Evolutionary conservation across 2,113 vertebrate species (phyloP).

Genomic region (Xenopus borealis): DNA sequence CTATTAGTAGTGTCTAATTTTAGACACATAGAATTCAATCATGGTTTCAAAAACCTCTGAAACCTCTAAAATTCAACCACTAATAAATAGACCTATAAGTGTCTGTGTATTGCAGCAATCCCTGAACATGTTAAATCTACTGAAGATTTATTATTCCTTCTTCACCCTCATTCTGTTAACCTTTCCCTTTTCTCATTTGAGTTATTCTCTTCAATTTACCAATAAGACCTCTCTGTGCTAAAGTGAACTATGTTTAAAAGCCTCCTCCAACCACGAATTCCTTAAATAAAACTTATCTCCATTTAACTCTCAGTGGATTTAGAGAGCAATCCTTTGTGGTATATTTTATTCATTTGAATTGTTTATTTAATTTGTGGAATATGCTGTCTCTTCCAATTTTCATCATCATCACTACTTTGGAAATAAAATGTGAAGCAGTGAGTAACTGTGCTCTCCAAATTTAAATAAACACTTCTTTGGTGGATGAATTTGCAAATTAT

Average conservation of each 20-base stretch:
- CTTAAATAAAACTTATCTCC: not conserved
- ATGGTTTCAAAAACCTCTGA: too few species aligned
- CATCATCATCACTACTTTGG: not conserved
- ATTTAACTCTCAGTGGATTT: not conserved
- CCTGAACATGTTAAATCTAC: too few species aligned
- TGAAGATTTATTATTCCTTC: too few species aligned
- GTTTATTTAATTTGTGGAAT: not conserved
- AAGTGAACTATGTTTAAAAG: not conserved
- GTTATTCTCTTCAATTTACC: too few species aligned
- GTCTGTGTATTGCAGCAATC: too few species aligned
- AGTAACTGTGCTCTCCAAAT: not conserved
- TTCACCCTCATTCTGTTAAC: too few species aligned
- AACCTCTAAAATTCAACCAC: too few species aligned
- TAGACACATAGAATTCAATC: too few species aligned
- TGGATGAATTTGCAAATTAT: conserved; percentile 3
- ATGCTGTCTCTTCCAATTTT: not conserved
- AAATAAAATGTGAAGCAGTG: not conserved
- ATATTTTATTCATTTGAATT: conserved; percentile 2
- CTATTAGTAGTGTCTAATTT: too few species aligned
- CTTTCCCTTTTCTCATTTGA: too few species aligned
- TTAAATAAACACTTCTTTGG: not conserved
- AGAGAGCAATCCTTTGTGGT: not conserved
- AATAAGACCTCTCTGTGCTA: not conserved
- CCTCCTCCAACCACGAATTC: not conserved
- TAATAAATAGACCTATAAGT: too few species aligned